Conservation (phyloP, 2,113 vertebrate genomes). For the Phocoena sinus region DNA sequence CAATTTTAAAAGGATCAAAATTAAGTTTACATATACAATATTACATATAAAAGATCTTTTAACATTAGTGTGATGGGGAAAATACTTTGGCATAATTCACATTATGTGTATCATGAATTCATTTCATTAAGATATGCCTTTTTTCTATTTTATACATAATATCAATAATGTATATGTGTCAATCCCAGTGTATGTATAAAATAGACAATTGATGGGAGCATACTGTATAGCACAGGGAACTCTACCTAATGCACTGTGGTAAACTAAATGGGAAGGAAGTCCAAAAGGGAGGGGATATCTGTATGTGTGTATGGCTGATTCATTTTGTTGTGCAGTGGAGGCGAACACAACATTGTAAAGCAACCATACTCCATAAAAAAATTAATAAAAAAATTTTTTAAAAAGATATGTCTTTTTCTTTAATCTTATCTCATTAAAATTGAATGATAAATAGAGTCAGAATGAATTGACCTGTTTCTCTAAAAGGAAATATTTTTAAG, state of each 20-base stretch:
- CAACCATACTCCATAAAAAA: too few species aligned
- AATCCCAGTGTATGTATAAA: too few species aligned
- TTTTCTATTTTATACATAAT: neutral
- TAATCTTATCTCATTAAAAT: neutral
- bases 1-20: conserved; percentile 49
- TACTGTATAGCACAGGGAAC: too few species aligned
- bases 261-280: too few species aligned
- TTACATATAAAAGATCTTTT: neutral
- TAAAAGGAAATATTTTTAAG: neutral
- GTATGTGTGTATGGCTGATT: too few species aligned
- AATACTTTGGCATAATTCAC: neutral
- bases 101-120: neutral
- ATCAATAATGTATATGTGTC: too few species aligned
- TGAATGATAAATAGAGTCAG: neutral
- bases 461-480: neutral
- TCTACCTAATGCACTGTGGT: too few species aligned
- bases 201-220: too few species aligned
- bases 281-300: too few species aligned
- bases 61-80: neutral
- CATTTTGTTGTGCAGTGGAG: too few species aligned
- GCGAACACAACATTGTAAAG: too few species aligned
- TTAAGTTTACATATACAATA: neutral
- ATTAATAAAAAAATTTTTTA: too few species aligned
- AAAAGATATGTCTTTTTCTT: neutral
- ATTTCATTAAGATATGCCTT: neutral